Percentiles rank a stretch among this genome's conserved stretches.
phyloP scores from a whole-genome alignment of 2,113 vertebrate genomes.

The Stegastes partitus region DNA sequence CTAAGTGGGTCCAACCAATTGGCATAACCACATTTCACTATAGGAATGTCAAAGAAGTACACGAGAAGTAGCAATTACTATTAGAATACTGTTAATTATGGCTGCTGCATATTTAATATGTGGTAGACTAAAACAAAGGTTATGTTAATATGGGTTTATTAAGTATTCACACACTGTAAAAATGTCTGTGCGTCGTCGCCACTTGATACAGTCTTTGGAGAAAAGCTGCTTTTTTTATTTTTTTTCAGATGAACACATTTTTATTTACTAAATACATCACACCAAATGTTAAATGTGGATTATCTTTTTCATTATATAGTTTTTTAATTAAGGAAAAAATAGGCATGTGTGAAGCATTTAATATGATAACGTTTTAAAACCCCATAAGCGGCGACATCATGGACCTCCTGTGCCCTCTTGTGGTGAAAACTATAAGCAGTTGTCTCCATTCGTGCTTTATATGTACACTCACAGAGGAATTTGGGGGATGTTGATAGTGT shows the following conservation, averaged over 20 bases:
- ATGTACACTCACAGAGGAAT: no score
- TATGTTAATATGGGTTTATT: conserved; percentile 76
- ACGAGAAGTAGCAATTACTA: conserved; percentile 80
- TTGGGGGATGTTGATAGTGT: no score
- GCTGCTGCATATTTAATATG: conserved; percentile 80
- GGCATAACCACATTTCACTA: conserved; percentile 83
- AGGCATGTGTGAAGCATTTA: conserved; percentile 33
- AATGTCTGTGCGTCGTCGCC: conserved; percentile 39
- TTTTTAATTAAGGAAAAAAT: conserved; percentile 51
- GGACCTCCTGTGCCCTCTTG: conserved; percentile 82
- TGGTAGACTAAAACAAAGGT: conserved; percentile 77
- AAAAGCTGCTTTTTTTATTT: conserved; percentile 47
- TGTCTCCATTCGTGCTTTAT: neutral
- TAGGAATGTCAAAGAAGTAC: conserved; percentile 79
- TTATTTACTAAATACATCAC: conserved; percentile 43
- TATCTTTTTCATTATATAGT: conserved; percentile 55
- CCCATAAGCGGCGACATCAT: neutral
- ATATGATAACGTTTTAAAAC: conserved; percentile 22
- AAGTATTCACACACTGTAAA: conserved; percentile 63
- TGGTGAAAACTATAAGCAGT: conserved; percentile 50
- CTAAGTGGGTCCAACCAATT: conserved; percentile 81
- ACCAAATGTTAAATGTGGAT: conserved; percentile 58
- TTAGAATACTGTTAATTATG: conserved; percentile 83
- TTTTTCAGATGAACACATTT: conserved; percentile 41
- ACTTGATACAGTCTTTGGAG: conserved; percentile 47